Conservation (phyloP, 2,113 vertebrate genomes). For the Chrysochloris asiatica region DNA sequence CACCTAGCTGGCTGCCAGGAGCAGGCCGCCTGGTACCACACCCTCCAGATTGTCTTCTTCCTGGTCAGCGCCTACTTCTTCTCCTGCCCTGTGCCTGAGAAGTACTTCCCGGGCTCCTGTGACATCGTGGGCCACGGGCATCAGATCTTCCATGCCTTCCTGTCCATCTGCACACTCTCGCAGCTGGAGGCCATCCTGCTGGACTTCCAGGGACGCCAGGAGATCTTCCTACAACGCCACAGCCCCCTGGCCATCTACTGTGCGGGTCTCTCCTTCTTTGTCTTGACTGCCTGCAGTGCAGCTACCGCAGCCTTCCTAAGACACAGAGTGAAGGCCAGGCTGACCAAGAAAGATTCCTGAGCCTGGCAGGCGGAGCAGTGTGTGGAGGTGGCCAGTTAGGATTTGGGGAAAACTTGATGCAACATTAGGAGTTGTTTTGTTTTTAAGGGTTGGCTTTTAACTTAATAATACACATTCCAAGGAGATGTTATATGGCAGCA, state of each 20-base stretch:
- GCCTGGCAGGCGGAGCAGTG: not conserved
- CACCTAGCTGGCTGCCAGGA: slow-evolving; percentile 88
- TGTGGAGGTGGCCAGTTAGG: not conserved
- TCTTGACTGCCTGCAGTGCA: slow-evolving; percentile 86
- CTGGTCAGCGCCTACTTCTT: slow-evolving; percentile 93
- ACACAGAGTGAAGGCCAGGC: slow-evolving; percentile 83
- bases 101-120: slow-evolving; percentile 92
- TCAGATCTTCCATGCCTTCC: slow-evolving; percentile 94
- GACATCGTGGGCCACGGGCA: slow-evolving; percentile 95
- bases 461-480: slow-evolving; percentile 40
- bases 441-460: slow-evolving; percentile 38
- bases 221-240: slow-evolving; percentile 85
- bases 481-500: not conserved
- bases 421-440: not conserved
- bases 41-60: slow-evolving; percentile 91
- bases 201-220: slow-evolving; percentile 89
- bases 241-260: slow-evolving; percentile 85
- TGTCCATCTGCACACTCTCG: slow-evolving; percentile 91
- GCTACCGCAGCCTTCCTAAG: slow-evolving; percentile 86
- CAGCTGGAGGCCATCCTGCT: slow-evolving; percentile 93
- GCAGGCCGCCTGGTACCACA: slow-evolving; percentile 89
- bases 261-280: slow-evolving; percentile 87
- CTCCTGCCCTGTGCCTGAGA: slow-evolving; percentile 93
- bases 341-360: slow-evolving; percentile 86
- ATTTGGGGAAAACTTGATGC: not conserved